phyloP scores from a whole-genome alignment of 1,140 invertebrate species.

The Zaprionus ghesquierei region DNA sequence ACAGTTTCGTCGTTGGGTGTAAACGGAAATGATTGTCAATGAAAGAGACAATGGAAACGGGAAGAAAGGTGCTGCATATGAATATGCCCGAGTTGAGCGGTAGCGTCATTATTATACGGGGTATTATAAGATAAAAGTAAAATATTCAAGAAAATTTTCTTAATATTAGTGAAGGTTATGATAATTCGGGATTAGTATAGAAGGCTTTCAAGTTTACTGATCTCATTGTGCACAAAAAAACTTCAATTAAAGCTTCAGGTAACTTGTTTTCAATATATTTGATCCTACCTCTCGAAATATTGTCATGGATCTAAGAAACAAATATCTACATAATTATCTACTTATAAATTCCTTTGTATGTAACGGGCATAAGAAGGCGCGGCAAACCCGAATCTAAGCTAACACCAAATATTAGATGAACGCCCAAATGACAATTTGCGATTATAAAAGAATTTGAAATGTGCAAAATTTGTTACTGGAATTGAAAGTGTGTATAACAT shows the following conservation, averaged over 20 bases:
- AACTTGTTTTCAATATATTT: too few species aligned
- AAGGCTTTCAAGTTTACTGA: not conserved
- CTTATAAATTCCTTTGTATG: too few species aligned
- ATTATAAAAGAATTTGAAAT: too few species aligned
- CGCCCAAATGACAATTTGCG: too few species aligned
- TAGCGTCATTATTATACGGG: not conserved
- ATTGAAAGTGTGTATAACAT: too few species aligned
- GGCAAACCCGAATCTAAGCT: too few species aligned
- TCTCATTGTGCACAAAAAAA: not conserved
- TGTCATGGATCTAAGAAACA: too few species aligned
- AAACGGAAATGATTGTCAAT: conserved; percentile 29
- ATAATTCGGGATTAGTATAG: not conserved
- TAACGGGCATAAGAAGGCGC: too few species aligned
- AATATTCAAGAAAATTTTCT: not conserved
- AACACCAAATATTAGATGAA: too few species aligned
- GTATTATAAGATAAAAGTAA: not conserved
- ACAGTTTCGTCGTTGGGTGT: conserved; percentile 16
- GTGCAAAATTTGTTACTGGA: too few species aligned
- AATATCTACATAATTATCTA: too few species aligned
- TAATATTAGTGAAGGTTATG: not conserved
- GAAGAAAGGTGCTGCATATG: not conserved
- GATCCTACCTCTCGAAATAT: too few species aligned
- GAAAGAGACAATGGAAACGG: conserved; percentile 2
- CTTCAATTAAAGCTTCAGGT: not conserved
- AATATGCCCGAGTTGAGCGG: not conserved